Base-by-base conservation (phyloP, 2,888 invertebrate genomes). In the Microplitis deprimator region DNA sequence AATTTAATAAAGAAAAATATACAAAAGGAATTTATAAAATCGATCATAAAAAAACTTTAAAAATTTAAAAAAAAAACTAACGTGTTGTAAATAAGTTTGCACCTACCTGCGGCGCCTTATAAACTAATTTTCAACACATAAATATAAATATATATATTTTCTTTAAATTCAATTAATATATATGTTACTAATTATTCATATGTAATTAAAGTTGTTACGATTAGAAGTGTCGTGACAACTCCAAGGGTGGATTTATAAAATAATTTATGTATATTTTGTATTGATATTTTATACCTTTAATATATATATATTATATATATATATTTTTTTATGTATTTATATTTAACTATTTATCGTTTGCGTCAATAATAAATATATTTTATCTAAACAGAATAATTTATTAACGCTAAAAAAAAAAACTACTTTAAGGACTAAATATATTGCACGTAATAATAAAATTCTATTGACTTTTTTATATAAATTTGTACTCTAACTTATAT, bases 51-150 rank as follows among this genome's bases (percentile, higher is more conserved):
- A 50, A 50, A 50, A 50, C 3, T 29, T 29, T 29, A 0, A 50
- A 50, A 50, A 82, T 73, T 67, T 75, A 59, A 81, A 77, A 79
- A 77, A 80, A 79, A 80, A 74, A 84, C 79, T 81, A 83, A 68
- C 81, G 77, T 84, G 83, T 85, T 81, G 80, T 85, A 87, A 85
- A 81, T 83, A 85, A 83, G 84, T 83, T 83, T 82, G 82, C 86
- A 89, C 89, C 87, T 89, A 89, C 89, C 89, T 89, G 82, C 75
- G 79, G 79, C 79, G 79, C 79, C 81, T 73, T 79, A 79, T 80
- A 80, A 80, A 77, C 76, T 79, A 79, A 78, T 73, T 79, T 69
- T 68, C 75, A 77, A 77, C 75, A 79, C 77, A 73, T 29, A 68
- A 59, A 76, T 73, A 29, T 8, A 59, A 16, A 20, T 68, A 71